Percentiles rank a stretch among this genome's conserved stretches.
Conservation (phyloP, 2,888 invertebrate species). For the Cryptus armator region DNA sequence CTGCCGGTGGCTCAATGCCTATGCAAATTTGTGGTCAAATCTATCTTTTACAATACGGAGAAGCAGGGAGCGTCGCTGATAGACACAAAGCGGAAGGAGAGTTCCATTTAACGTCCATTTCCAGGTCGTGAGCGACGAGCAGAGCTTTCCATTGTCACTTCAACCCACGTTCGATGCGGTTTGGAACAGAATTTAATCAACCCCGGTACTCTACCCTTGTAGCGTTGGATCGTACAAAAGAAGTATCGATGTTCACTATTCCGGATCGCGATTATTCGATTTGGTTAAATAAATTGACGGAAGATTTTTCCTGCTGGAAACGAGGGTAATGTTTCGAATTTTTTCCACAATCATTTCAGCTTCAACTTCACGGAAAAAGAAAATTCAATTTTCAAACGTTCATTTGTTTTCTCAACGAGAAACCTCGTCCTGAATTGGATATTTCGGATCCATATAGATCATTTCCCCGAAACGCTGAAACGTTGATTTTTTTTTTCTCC, state of each 20-base stretch:
- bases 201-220: not conserved
- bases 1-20: not conserved
- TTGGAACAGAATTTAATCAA: conserved; percentile 53
- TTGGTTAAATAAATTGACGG: not conserved
- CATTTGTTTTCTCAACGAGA: not conserved
- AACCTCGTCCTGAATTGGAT: not conserved
- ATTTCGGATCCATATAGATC: too few relatives aligned
- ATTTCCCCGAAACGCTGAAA: too few relatives aligned
- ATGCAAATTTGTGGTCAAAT: conserved; percentile 20
- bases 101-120: conserved; percentile 46
- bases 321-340: not conserved
- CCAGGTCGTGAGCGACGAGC: conserved; percentile 8
- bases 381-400: not conserved
- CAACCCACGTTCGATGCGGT: conserved; percentile 13
- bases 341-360: not conserved
- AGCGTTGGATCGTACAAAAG: not conserved
- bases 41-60: not conserved
- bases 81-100: conserved; percentile 13
- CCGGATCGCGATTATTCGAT: not conserved
- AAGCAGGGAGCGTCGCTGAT: not conserved
- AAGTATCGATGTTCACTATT: not conserved
- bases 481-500: conserved; percentile 1
- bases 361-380: not conserved
- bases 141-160: conserved; percentile 48
- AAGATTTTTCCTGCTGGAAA: not conserved